Percentiles rank a stretch among this genome's conserved stretches.
phyloP scores from a whole-genome alignment of 1,140 invertebrate genomes.

The Hylaeus volcanicus region DNA sequence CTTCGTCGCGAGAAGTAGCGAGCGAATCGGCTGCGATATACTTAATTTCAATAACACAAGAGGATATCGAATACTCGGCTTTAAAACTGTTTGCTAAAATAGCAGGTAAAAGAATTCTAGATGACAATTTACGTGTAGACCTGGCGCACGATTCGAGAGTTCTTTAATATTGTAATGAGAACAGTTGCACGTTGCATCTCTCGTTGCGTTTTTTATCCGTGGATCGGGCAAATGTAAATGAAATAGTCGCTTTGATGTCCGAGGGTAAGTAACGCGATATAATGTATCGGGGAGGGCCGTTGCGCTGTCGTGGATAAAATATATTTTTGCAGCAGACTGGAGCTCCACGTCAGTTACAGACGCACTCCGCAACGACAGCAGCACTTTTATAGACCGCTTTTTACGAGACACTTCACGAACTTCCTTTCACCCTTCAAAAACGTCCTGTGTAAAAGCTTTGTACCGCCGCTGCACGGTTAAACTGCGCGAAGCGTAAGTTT shows the following conservation, averaged over 20 bases:
- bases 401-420: slow-evolving; percentile 58
- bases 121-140: not conserved
- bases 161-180: no score
- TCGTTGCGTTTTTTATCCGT: not conserved
- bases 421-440: slow-evolving; percentile 46
- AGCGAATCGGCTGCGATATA: no score
- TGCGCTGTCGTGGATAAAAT: slow-evolving; percentile 64
- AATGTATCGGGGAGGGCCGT: slow-evolving; percentile 46
- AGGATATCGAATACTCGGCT: no score
- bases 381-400: slow-evolving; percentile 69
- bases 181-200: not conserved
- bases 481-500: not conserved
- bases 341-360: slow-evolving; percentile 70
- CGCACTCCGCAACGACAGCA: slow-evolving; percentile 66
- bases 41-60: no score
- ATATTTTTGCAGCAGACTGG: slow-evolving; percentile 65
- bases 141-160: not conserved
- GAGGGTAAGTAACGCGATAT: slow-evolving; percentile 58
- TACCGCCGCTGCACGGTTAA: slow-evolving; percentile 36
- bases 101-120: not conserved
- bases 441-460: slow-evolving; percentile 39
- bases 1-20: no score
- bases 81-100: no score
- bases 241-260: slow-evolving; percentile 44
- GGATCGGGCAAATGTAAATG: slow-evolving; percentile 57